Percentiles rank a stretch among this genome's conserved stretches.
phyloP scores from a whole-genome alignment of 2,888 invertebrate species.

The Cantharis flavilabris region DNA sequence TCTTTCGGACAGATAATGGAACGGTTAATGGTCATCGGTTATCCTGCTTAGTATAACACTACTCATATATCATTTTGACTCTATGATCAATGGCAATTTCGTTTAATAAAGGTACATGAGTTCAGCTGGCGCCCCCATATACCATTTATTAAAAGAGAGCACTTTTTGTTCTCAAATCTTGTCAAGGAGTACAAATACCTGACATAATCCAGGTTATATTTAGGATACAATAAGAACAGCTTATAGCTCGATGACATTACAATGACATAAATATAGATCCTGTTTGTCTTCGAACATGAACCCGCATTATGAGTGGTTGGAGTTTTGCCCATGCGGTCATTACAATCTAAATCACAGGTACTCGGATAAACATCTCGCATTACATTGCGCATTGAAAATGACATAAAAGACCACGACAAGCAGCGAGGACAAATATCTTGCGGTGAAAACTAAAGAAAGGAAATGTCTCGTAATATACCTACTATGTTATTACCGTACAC shows the following conservation, averaged over 20 bases:
- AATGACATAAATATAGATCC: conserved; percentile 56
- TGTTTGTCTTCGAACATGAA: conserved; percentile 53
- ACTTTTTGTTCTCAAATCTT: conserved; percentile 21
- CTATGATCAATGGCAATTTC: conserved; percentile 16
- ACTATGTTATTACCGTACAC: conserved; percentile 25
- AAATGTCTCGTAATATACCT: conserved; percentile 23
- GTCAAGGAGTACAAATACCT: conserved; percentile 33
- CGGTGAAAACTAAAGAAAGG: conserved; percentile 49
- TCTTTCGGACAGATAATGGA: neutral
- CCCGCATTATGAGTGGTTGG: conserved; percentile 47
- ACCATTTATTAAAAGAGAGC: conserved; percentile 12
- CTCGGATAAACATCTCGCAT: conserved; percentile 52
- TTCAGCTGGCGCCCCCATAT: conserved; percentile 25
- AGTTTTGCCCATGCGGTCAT: conserved; percentile 51
- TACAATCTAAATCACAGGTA: conserved; percentile 36
- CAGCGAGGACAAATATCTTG: conserved; percentile 52
- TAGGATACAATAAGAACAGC: conserved; percentile 50
- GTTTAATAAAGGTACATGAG: conserved; percentile 13
- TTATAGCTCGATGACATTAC: conserved; percentile 51
- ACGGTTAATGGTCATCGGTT: neutral
- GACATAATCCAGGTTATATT: conserved; percentile 46
- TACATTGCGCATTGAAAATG: conserved; percentile 50
- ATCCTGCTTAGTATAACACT: too few relatives aligned
- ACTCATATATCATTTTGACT: neutral
- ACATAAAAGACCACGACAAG: conserved; percentile 43